These are phyloP conservation scores for Patagioenas fasciata DNA, from an alignment of 2,113 vertebrate species.

Conservation along the genomic window DNA sequence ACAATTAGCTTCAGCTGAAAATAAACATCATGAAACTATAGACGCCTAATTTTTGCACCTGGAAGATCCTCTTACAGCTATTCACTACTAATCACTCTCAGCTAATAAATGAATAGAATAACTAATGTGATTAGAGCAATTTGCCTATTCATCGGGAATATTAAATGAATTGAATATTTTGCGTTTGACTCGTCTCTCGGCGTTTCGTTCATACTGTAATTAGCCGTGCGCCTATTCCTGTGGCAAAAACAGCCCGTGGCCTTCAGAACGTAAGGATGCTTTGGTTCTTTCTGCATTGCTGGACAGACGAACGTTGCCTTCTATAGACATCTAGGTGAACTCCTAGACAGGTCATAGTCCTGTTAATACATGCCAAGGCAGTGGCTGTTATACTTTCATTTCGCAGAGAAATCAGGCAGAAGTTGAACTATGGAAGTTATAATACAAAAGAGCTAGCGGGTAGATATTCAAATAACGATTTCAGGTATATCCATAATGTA, in stretches of 20 bases:
- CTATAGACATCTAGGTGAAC: not conserved
- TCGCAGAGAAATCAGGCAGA: not conserved
- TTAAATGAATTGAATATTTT: constrained; percentile 79
- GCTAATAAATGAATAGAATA: constrained; percentile 82
- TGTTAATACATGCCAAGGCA: not conserved
- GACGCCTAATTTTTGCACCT: constrained; percentile 79
- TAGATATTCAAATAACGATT: not conserved
- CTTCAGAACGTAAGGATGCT: not conserved
- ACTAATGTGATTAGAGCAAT: constrained; percentile 80
- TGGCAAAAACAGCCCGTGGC: not conserved
- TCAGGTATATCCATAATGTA: not conserved
- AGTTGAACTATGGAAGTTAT: not conserved
- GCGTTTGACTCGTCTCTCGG: constrained; percentile 67
- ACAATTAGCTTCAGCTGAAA: constrained; percentile 77
- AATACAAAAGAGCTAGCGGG: not conserved
- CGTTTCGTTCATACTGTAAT: constrained; percentile 72
- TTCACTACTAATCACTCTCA: constrained; percentile 78
- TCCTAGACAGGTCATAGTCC: not conserved
- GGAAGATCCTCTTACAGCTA: constrained; percentile 74
- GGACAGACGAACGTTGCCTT: not conserved
- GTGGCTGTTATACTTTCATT: not conserved
- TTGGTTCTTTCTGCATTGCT: not conserved
- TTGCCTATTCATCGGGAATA: constrained; percentile 79
- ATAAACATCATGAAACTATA: constrained; percentile 80
- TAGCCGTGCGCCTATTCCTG: constrained; percentile 30